Evolutionary conservation across 2,888 invertebrate genomes (phyloP), one percentile per base, ranked within the genome.

Genomic region (Limnephilus auricula): DNA sequence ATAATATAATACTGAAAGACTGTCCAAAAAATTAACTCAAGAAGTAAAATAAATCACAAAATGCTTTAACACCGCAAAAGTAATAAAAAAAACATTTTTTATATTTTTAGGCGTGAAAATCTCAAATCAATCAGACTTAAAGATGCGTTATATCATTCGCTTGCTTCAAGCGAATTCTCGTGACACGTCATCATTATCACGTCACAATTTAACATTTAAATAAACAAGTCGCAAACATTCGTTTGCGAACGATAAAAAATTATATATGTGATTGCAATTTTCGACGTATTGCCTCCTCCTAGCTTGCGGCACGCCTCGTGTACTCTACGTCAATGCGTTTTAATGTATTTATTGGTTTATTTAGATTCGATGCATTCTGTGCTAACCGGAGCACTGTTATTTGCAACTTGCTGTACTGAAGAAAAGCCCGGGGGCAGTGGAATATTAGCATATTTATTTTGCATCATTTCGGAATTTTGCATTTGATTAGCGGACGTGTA

Each of bases 311-410:
- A 25, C 25, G 65, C 65, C 65, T n/a, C 65, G 25, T 65, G 65
- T 65, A 65, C 65, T 65, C 65, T 65, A n/a, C 0, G 65, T 65
- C 65, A n/a, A 65, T 65, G 65, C 25, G n/a, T 65, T 65, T 50
- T 18, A 25, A 65, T 65, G 65, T 65, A 85, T 85, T 78, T 50
- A n/a, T 79, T n/a, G 40, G 40, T 85, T 94, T 95, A 96, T 95
- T 96, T 96, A 94, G 96, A 96, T 94, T 96, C 96, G 95, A 96
- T 95, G 94, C 95, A 95, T 93, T 96, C 96, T 93, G 95, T 94
- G 93, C 95, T 95, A 94, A 94, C 95, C 79, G 94, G 95, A 9
- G 92, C 89, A 9, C 95, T 94, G 93, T 95, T 95, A 93, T 95
- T 95, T 93, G 95, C 93, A 93, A 95, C 95, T 32, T 95, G 95